These are phyloP conservation scores for Amphiura filiformis DNA, from an alignment of 35 echinoderm and acorn worm genomes.

Conservation along the genomic window DNA sequence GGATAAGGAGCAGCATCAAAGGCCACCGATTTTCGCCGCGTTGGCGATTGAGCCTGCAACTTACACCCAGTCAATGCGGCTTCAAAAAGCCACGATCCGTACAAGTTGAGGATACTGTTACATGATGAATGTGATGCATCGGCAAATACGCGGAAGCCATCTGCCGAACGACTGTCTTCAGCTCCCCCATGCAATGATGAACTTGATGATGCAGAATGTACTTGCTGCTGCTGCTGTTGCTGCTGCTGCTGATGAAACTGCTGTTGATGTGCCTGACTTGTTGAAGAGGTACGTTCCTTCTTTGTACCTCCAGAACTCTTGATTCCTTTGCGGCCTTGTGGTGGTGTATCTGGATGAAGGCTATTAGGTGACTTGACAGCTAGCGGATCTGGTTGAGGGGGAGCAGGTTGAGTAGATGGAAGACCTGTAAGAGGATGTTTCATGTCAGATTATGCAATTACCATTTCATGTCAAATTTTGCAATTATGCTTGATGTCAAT, in stretches of 20 bases:
- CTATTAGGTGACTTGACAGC: background rate
- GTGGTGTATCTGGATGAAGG: slow-evolving; percentile 30
- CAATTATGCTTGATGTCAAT: too few relatives aligned
- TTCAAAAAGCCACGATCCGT: slow-evolving; percentile 98
- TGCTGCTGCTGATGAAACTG: background rate
- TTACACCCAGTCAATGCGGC: slow-evolving; percentile 97
- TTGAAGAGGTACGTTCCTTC: background rate
- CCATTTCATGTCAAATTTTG: too few relatives aligned
- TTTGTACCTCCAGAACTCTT: slow-evolving; percentile 25
- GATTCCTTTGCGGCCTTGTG: slow-evolving; percentile 51
- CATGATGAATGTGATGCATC: slow-evolving; percentile 34
- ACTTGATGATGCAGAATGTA: background rate
- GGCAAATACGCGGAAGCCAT: background rate
- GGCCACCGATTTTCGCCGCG: slow-evolving; percentile 66
- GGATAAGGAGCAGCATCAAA: slow-evolving; percentile 36
- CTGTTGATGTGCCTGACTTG: background rate
- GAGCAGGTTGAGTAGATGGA: background rate
- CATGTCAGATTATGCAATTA: too few relatives aligned
- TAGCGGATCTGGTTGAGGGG: slow-evolving; percentile 4
- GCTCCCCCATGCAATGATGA: background rate
- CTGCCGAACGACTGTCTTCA: background rate
- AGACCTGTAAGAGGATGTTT: background rate
- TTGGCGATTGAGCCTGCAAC: slow-evolving; percentile 54
- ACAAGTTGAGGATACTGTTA: slow-evolving; percentile 94
- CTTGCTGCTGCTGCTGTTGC: background rate